phyloP scores from a whole-genome alignment of 2,797 vertebrate genomes.

The Clarias platycephalus region DNA sequence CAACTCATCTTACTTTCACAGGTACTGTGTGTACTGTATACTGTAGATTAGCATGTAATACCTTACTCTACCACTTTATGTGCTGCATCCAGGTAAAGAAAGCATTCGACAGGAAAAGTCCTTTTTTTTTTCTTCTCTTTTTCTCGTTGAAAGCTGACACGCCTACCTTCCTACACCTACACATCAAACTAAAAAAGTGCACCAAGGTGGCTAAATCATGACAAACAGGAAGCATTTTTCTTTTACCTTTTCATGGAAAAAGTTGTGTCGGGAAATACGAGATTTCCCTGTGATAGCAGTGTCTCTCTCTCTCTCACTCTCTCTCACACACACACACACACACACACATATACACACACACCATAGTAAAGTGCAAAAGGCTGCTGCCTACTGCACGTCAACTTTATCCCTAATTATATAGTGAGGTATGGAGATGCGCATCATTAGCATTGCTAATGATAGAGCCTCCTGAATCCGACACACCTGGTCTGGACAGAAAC shows the following conservation, averaged over 20 bases:
- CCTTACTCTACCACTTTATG: no score
- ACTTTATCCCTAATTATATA: slow-evolving; percentile 61
- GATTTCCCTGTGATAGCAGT: slow-evolving; percentile 9
- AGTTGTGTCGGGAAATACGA: slow-evolving; percentile 21
- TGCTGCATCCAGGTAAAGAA: not conserved
- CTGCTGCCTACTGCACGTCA: slow-evolving; percentile 49
- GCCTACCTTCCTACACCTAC: not conserved
- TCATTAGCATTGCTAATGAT: slow-evolving; percentile 62
- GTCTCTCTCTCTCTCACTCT: not conserved
- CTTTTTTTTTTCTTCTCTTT: not conserved
- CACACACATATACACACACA: not conserved
- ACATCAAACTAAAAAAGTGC: not conserved
- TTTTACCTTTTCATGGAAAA: slow-evolving; percentile 20
- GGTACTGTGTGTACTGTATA: not conserved
- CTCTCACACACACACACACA: no score
- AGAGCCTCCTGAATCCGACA: slow-evolving; percentile 59
- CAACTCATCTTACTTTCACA: not conserved
- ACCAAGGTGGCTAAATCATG: not conserved
- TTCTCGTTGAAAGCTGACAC: not conserved
- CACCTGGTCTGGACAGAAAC: slow-evolving; percentile 59
- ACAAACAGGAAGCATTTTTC: slow-evolving; percentile 1
- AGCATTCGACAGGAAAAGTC: not conserved
- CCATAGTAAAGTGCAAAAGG: slow-evolving; percentile 45
- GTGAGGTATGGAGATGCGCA: slow-evolving; percentile 59
- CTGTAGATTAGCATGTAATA: not conserved